Evolutionary conservation across 2,888 invertebrate genomes (phyloP).

Genomic region (Caenorhabditis imperialis): DNA sequence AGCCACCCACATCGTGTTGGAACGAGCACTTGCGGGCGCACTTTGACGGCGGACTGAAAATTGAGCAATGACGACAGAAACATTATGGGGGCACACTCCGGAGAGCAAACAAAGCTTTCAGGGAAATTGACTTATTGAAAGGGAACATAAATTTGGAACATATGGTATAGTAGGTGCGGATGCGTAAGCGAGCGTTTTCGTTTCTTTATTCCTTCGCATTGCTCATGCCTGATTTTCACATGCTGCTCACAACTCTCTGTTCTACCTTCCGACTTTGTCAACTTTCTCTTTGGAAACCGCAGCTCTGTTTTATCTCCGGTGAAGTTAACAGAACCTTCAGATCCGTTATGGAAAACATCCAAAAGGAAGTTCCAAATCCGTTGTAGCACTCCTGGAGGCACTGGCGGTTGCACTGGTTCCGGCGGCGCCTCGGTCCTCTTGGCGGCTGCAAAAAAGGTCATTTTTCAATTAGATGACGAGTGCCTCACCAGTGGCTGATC

Average conservation of each 20-base stretch:
- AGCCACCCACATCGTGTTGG: conserved; percentile 53
- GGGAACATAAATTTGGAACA: conserved; percentile 26
- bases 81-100: neutral
- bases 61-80: too few relatives aligned
- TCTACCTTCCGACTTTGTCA: conserved; percentile 42
- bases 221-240: neutral
- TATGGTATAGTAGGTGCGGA: conserved; percentile 5
- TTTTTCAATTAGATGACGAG: neutral
- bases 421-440: conserved; percentile 14
- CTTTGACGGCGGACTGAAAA: conserved; percentile 36
- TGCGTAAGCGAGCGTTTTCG: conserved; percentile 10
- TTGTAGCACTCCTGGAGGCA: conserved; percentile 8
- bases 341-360: conserved; percentile 25
- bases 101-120: conserved; percentile 31
- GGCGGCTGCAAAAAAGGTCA: conserved; percentile 21
- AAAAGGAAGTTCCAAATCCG: conserved; percentile 22
- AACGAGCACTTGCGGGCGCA: conserved; percentile 40
- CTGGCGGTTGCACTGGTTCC: conserved; percentile 4
- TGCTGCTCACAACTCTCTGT: conserved; percentile 5
- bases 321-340: conserved; percentile 42
- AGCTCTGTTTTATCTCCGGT: conserved; percentile 36
- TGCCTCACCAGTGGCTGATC: conserved; percentile 29
- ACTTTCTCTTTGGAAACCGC: conserved; percentile 19
- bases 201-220: neutral
- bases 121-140: conserved; percentile 31